Base-by-base conservation (phyloP, 2,797 vertebrate genomes). In the Calcarius lapponicus region DNA sequence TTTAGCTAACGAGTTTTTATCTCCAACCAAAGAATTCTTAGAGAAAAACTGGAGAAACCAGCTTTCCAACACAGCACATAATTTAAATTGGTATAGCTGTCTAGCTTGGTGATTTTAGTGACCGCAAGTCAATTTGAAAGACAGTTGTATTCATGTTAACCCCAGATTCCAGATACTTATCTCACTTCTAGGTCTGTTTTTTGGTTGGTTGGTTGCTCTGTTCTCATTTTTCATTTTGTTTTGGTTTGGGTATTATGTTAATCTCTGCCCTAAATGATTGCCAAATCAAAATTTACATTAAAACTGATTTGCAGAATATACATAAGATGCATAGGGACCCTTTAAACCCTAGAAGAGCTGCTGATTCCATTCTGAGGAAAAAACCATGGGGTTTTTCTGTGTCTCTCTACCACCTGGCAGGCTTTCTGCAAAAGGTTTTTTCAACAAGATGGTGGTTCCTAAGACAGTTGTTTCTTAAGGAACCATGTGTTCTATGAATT, bases 381-480 rank as follows among this genome's bases (percentile, higher is more conserved):
- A 17, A 26, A 4, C 3, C 11, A 11, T 3, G 7, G 1, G 32
- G 1, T n/a, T n/a, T 19, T 71, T 36, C 17, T 38, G 20, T 47
- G 26, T 16, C 22, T 22, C 4, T 57, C 18, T 80, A 38, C 4
- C 9, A 54, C 38, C 47, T 86, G 9, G 2, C 11, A 70, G 25
- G 7, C 13, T 78, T 14, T 62, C 28, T 53, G 51, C 3, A 56
- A 58, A 66, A 40, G 8, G 3, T n/a, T 4, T 74, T 83, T 80
- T 70, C 31, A 60, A 54, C 8, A 61, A 60, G 61, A 10, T n/a
- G 10, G 2, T 73, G 43, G 10, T 14, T 82, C 25, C 12, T 45
- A 60, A 61, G 11, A 76, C 57, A 43, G 8, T 17, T 71, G 1
- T 48, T 90, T 80, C 21, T 14, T 65, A 31, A 70, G 42, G 26